Conservation (phyloP, 1,140 invertebrate species). For the Anoplophora glabripennis region DNA sequence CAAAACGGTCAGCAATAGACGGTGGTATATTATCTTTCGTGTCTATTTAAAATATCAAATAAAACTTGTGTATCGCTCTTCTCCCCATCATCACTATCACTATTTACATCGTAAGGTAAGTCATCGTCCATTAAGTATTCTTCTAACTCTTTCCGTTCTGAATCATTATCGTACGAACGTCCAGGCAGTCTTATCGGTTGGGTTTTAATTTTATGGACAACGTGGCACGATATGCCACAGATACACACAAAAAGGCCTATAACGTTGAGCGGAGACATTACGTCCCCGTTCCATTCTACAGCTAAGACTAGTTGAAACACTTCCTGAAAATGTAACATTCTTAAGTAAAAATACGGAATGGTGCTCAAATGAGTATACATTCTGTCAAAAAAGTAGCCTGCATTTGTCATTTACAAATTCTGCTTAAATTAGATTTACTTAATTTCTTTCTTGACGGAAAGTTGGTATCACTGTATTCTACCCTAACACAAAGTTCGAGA, state of each 20-base stretch:
- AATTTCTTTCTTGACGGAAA: no score
- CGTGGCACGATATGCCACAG: slow-evolving; percentile 83
- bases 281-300: slow-evolving; percentile 79
- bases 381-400: no score
- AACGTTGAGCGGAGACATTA: slow-evolving; percentile 78
- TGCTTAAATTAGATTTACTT: no score
- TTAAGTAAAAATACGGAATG: no score
- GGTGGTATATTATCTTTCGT: slow-evolving; percentile 32
- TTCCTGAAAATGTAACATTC: slow-evolving; percentile 69
- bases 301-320: slow-evolving; percentile 85
- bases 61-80: slow-evolving; percentile 44
- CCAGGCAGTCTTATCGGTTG: slow-evolving; percentile 15
- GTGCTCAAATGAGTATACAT: no score
- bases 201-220: slow-evolving; percentile 68
- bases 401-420: no score
- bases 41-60: slow-evolving; percentile 45
- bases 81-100: slow-evolving; percentile 39
- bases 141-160: slow-evolving; percentile 34
- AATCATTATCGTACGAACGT: slow-evolving; percentile 32
- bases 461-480: no score
- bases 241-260: slow-evolving; percentile 85
- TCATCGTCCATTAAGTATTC: slow-evolving; percentile 36
- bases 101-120: slow-evolving; percentile 23
- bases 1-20: no score
- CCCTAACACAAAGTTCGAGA: no score